phyloP scores from a whole-genome alignment of 1,140 invertebrate species.

The Nephila pilipes region DNA sequence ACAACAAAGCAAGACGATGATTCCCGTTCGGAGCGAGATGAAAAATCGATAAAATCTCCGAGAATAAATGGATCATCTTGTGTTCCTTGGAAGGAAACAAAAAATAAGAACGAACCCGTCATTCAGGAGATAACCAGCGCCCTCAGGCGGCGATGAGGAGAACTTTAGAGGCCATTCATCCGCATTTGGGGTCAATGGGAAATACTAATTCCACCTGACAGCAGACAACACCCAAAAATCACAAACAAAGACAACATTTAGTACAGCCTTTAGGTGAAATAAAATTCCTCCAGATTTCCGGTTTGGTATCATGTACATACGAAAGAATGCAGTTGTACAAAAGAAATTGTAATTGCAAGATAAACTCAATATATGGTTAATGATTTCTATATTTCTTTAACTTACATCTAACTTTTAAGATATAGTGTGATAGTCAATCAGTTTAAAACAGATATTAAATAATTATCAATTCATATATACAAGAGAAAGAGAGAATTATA shows the following conservation, averaged over 20 bases:
- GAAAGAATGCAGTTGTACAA: too few species aligned
- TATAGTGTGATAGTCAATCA: too few species aligned
- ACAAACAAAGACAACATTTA: not conserved
- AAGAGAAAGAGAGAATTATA: too few species aligned
- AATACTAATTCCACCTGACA: not conserved
- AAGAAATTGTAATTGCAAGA: too few species aligned
- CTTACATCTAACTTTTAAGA: too few species aligned
- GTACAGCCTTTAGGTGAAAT: not conserved
- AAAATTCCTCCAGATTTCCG: not conserved
- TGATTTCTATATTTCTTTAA: too few species aligned
- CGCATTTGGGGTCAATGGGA: constrained; percentile 37
- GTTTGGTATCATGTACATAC: not conserved
- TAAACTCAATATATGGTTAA: too few species aligned
- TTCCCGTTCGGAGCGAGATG: not conserved
- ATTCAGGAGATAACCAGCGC: constrained; percentile 24
- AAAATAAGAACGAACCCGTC: not conserved
- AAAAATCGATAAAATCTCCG: constrained; percentile 12
- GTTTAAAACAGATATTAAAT: too few species aligned
- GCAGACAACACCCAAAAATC: not conserved
- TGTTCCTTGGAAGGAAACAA: not conserved
- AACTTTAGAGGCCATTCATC: constrained; percentile 49
- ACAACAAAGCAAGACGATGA: not conserved
- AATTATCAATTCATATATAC: too few species aligned
- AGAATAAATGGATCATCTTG: constrained; percentile 38
- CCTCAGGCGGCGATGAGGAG: not conserved